Base-by-base conservation (phyloP, 2,113 vertebrate genomes). In the Athene cunicularia region DNA sequence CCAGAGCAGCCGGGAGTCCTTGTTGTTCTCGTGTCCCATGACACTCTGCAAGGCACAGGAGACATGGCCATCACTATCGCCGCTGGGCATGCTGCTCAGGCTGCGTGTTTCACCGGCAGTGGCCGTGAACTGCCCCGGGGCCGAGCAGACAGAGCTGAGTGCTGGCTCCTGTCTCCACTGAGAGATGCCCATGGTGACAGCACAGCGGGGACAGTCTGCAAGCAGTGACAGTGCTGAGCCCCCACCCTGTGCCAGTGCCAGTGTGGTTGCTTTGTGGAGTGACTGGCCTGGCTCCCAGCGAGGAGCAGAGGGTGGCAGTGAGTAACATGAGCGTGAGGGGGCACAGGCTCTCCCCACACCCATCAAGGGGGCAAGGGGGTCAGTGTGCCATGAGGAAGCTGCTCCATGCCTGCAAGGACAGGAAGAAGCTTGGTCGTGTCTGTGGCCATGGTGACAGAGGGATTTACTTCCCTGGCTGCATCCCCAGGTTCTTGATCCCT, bases 1-100 rank as follows among this genome's bases (percentile, higher is more conserved):
- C 99, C 99, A 99, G 23, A 98, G 96, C 95, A 99, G 96, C 39
- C 98, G 98, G 9, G 98, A 98, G 74, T 99, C 99, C 97, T 98
- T 99, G 98, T 98, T 99, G 96, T 96, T 99, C 92, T 98, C 98
- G 0, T 99, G 99, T 58, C 98, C 98, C 23, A 41, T 97, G 71
- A 98, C 97, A 70, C 98, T 99, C 99, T 99, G 84, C 9, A 80
- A 91, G 95, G 91, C 72, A 95, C 81, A 53, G 70, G 64, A 64
- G 70, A 88, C 60, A 52, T 2, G 2, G 43, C 20, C 6, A 8
- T 58, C 33, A 72, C 43, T 6, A 26, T 2, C 10, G 0, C 53
- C 13, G 11, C 55, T 4, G 12, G 15, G 43, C 37, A 60, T 3
- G 2, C 5, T 1, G 3, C 2, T 9, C 5, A 5, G 73, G 56